A percentile compares a stretch with the other conserved stretches of the same genome.
Evolutionary conservation across 2,113 vertebrate species (phyloP).

Genomic region (Corynorhinus townsendii): DNA sequence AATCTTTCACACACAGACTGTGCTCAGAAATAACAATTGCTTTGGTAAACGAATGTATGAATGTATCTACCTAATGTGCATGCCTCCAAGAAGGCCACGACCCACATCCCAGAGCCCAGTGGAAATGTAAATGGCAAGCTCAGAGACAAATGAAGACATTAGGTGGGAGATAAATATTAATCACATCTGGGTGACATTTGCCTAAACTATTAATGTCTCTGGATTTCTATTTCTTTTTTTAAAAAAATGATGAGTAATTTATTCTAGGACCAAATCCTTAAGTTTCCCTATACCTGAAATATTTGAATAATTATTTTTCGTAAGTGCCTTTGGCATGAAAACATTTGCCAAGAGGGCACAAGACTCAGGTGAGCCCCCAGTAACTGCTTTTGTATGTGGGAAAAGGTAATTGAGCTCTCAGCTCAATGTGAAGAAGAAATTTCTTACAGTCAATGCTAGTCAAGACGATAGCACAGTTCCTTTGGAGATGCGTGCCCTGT

Average conservation of each 20-base stretch:
- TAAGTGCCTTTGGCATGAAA: not conserved
- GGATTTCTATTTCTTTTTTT: not conserved
- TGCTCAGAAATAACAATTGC: not conserved
- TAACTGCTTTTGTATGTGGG: not conserved
- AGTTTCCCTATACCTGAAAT: not conserved
- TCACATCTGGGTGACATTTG: not conserved
- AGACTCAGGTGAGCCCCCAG: not conserved
- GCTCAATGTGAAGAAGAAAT: not conserved
- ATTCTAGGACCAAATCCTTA: not conserved
- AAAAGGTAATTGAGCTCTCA: not conserved
- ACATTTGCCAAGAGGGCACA: not conserved
- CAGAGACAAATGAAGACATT: not conserved
- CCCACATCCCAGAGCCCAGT: not conserved
- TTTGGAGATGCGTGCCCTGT: not conserved
- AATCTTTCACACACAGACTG: not conserved
- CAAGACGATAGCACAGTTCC: not conserved
- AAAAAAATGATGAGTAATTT: not conserved
- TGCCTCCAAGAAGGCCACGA: not conserved
- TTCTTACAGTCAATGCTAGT: not conserved
- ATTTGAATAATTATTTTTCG: not conserved
- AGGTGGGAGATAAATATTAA: not conserved
- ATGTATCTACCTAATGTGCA: not conserved
- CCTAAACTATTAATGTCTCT: not conserved
- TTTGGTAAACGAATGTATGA: not conserved
- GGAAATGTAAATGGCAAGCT: not conserved